Evolutionary conservation across 2,113 vertebrate genomes (phyloP), one percentile per base, ranked within the genome.

Genomic region (Zosterops borbonicus): DNA sequence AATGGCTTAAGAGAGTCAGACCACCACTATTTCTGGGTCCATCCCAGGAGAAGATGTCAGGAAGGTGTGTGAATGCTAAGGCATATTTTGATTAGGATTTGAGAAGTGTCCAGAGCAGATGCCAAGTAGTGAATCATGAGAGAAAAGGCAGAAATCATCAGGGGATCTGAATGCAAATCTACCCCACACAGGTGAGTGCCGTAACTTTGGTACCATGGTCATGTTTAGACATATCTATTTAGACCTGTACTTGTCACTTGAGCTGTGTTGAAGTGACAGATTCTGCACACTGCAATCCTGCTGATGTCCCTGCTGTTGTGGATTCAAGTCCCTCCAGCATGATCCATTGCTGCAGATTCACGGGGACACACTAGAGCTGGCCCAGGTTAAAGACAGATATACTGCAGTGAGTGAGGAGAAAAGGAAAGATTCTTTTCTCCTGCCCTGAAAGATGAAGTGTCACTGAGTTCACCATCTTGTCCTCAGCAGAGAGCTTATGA

Each of bases 231-330:
- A 12, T 9, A 16, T 22, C 37, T 69, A 0, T 62, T 69, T 53
- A 59, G n/a, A 82, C 11, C 16, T 1, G 1, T 21, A 47, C 24
- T 31, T 4, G 11, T 28, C 44, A 24, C 15, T 21, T 44, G 42
- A 63, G 31, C 35, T 39, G 25, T 71, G 53, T 58, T 71, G 49
- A 53, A 23, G 25, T 3, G 16, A 71, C 24, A 50, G 37, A 77
- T 29, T 8, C 14, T 1, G 0, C 33, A 27, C n/a, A n/a, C 21
- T 0, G 0, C n/a, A 49, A 9, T 49, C 19, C 42, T 91, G 41
- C 41, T 78, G 29, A 65, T 74, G 31, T 44, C 19, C 12, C 33
- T 11, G 6, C 14, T 60, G 53, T 20, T 46, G 11, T 46, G 37
- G 11, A 27, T 73, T 22, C 18, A 33, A 69, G 21, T 14, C 9